Evolutionary conservation across 2,113 vertebrate species (phyloP).

Genomic region (Spilogale gracilis): DNA sequence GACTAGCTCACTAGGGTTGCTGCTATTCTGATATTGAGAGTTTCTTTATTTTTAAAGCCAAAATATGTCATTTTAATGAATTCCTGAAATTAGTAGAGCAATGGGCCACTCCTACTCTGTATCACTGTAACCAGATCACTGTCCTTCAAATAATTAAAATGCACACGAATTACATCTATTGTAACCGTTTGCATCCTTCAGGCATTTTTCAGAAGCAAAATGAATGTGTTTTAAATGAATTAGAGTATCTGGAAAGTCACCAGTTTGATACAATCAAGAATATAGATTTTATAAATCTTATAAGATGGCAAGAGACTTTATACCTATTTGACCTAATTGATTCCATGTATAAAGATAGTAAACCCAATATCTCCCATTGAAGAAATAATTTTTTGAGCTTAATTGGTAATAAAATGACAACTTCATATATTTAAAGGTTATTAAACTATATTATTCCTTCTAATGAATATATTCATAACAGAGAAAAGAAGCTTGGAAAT

Average conservation of each 20-base stretch:
- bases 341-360: slow-evolving; percentile 67
- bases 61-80: slow-evolving; percentile 20
- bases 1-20: not conserved
- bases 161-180: not conserved
- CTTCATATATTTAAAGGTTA: slow-evolving; percentile 70
- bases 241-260: slow-evolving; percentile 16
- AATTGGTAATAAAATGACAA: slow-evolving; percentile 76
- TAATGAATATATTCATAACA: slow-evolving; percentile 59
- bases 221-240: slow-evolving; percentile 49
- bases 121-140: not conserved
- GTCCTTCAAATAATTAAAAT: slow-evolving; percentile 42
- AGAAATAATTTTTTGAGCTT: slow-evolving; percentile 60
- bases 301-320: slow-evolving; percentile 57
- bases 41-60: not conserved
- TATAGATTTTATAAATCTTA: slow-evolving; percentile 69
- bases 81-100: not conserved
- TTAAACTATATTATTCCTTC: slow-evolving; percentile 51
- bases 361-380: slow-evolving; percentile 58
- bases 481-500: slow-evolving; percentile 16
- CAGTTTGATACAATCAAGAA: slow-evolving; percentile 43
- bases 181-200: not conserved
- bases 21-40: not conserved
- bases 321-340: slow-evolving; percentile 68
- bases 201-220: not conserved
- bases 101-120: not conserved